Percentiles rank a stretch among this genome's conserved stretches.
Conservation (phyloP, 2,888 invertebrate species). For the Tupiocoris notatus region DNA sequence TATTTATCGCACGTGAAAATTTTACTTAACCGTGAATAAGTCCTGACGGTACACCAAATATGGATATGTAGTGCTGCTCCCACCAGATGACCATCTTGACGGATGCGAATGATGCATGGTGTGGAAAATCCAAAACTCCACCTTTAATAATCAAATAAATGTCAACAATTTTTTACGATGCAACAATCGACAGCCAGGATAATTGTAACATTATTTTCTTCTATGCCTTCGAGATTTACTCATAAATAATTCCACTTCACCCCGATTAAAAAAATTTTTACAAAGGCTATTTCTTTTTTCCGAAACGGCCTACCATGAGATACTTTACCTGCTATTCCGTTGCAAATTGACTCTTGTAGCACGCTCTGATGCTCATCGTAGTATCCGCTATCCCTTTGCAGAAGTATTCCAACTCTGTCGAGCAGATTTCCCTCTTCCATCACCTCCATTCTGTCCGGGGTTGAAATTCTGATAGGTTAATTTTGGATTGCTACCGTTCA, state of each 20-base stretch:
- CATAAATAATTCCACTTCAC: too few species aligned
- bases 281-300: too few species aligned
- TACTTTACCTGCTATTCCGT: conserved; percentile 70
- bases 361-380: conserved; percentile 73
- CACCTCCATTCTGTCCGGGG: conserved; percentile 72
- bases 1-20: too few species aligned
- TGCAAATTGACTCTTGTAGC: conserved; percentile 73
- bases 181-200: too few species aligned
- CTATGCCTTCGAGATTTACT: too few species aligned
- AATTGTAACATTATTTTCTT: too few species aligned
- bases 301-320: too few species aligned
- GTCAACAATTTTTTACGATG: too few species aligned
- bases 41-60: conserved; percentile 68
- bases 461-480: neutral
- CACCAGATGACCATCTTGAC: conserved; percentile 83
- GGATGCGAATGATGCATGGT: conserved; percentile 79
- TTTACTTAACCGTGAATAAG: conserved; percentile 52
- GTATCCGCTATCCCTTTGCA: conserved; percentile 79
- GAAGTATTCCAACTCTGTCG: conserved; percentile 77
- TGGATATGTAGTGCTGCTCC: conserved; percentile 77
- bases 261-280: too few species aligned
- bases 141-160: conserved; percentile 45
- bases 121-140: conserved; percentile 76
- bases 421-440: conserved; percentile 89
- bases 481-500: neutral